Percentiles rank a stretch among this genome's conserved stretches.
Conservation (phyloP, 2,888 invertebrate genomes). For the Opisthograptis luteolata region DNA sequence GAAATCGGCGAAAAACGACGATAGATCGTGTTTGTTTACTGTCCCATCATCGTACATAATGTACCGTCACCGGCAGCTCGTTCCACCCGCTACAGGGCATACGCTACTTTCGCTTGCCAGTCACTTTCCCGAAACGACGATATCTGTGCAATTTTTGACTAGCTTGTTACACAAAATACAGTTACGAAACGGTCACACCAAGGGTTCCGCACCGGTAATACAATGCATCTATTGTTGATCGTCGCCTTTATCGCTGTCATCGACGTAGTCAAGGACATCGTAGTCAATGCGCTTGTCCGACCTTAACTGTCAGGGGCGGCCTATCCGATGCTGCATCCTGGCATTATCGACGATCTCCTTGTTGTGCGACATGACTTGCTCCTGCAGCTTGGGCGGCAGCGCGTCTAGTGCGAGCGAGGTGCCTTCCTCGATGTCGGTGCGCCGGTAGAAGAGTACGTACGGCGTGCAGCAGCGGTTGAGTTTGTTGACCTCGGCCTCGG, state of each 20-base stretch:
- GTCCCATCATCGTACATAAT: too few species aligned
- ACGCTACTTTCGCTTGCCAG: too few species aligned
- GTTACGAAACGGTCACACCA: too few species aligned
- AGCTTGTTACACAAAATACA: too few species aligned
- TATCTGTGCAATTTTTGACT: too few species aligned
- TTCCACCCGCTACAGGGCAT: too few species aligned
- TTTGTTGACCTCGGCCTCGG: constrained; percentile 85
- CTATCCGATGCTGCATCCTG: constrained; percentile 43
- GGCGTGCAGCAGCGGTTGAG: constrained; percentile 90
- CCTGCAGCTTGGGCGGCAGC: constrained; percentile 60
- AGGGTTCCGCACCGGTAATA: too few species aligned
- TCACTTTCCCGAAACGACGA: too few species aligned
- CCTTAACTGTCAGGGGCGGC: constrained; percentile 65
- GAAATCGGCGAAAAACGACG: too few species aligned
- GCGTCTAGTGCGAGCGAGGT: constrained; percentile 58
- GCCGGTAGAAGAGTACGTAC: constrained; percentile 91
- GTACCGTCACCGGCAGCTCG: too few species aligned
- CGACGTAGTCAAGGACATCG: constrained; percentile 50
- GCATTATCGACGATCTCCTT: constrained; percentile 63
- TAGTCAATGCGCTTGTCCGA: constrained; percentile 58
- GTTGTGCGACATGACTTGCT: constrained; percentile 63
- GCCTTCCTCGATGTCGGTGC: constrained; percentile 73
- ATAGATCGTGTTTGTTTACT: too few species aligned
- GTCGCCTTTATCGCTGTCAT: not conserved
- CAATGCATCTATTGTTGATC: not conserved